Evolutionary conservation across 1,140 invertebrate species (phyloP).

Genomic region (Caenorhabditis briggsae): DNA sequence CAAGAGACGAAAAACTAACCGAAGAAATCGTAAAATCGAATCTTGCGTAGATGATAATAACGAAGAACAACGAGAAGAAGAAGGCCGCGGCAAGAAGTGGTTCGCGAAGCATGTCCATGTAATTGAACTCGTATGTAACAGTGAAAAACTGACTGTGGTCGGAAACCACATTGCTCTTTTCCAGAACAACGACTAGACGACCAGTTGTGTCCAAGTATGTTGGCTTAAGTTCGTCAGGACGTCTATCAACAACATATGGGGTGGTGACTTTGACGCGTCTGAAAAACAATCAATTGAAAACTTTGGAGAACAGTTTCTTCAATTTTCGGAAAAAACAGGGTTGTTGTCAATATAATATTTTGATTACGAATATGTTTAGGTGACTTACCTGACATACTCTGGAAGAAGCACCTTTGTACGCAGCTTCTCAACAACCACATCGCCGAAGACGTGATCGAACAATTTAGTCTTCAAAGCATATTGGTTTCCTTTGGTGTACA

Average conservation of each 20-base stretch:
- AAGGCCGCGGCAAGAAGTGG: slow-evolving; percentile 89
- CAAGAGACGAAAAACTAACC: slow-evolving; percentile 11
- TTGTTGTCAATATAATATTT: too few species aligned
- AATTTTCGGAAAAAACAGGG: too few species aligned
- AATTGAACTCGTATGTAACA: slow-evolving; percentile 88
- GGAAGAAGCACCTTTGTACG: slow-evolving; percentile 92
- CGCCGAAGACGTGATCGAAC: slow-evolving; percentile 95
- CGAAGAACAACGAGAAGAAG: slow-evolving; percentile 90
- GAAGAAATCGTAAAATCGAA: slow-evolving; percentile 84
- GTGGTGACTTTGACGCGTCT: slow-evolving; percentile 86
- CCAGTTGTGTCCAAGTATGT: slow-evolving; percentile 96
- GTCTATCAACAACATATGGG: slow-evolving; percentile 86
- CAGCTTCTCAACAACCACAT: slow-evolving; percentile 94
- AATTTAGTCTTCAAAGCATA: slow-evolving; percentile 87
- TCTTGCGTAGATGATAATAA: slow-evolving; percentile 92
- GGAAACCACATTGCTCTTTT: slow-evolving; percentile 91
- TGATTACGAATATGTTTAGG: not conserved
- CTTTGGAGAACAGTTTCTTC: too few species aligned
- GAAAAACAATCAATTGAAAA: slow-evolving; percentile 37
- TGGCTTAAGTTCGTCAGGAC: slow-evolving; percentile 86
- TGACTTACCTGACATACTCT: slow-evolving; percentile 84
- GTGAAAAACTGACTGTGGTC: slow-evolving; percentile 92
- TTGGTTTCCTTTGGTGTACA: slow-evolving; percentile 84
- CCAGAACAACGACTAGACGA: slow-evolving; percentile 88
- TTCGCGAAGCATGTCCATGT: slow-evolving; percentile 87